Evolutionary conservation across 2,113 vertebrate species (phyloP).

Genomic region (Crotalus helleri): DNA sequence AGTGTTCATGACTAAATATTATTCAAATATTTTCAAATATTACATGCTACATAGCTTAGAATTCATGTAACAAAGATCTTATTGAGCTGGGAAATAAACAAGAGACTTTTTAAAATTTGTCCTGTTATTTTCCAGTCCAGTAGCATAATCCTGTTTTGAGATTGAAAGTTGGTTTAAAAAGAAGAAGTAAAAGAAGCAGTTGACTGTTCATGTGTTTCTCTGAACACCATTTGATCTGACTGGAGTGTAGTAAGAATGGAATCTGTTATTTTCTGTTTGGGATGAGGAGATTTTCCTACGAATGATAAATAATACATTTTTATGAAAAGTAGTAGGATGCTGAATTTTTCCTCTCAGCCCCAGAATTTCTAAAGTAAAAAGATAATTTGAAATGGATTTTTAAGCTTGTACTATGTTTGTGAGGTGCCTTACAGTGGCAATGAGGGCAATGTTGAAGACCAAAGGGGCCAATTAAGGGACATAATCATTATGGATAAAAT

Average conservation of each 20-base stretch:
- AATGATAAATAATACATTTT: neutral
- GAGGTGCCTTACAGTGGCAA: neutral
- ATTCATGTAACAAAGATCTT: conserved; percentile 65
- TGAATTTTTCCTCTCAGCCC: neutral
- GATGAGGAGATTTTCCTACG: neutral
- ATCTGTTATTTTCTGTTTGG: neutral
- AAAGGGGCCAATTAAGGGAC: neutral
- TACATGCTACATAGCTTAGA: conserved; percentile 56
- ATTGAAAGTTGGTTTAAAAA: conserved; percentile 24
- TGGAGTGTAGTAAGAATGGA: conserved; percentile 3
- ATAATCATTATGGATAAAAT: neutral
- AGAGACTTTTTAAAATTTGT: conserved; percentile 55
- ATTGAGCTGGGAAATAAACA: conserved; percentile 69
- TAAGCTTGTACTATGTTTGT: neutral
- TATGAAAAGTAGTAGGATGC: neutral
- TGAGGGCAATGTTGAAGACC: neutral
- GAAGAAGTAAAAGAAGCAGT: conserved; percentile 14
- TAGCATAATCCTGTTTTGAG: conserved; percentile 50
- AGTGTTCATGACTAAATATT: conserved; percentile 45
- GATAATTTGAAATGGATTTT: neutral
- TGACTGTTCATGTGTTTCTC: conserved; percentile 38
- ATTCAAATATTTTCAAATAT: conserved; percentile 51
- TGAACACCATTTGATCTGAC: conserved; percentile 37
- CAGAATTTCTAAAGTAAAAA: neutral
- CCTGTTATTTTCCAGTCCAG: conserved; percentile 64